Evolutionary conservation across 2,113 vertebrate species (phyloP), one percentile per base, ranked within the genome.

Genomic region (Pseudopipra pipra): DNA sequence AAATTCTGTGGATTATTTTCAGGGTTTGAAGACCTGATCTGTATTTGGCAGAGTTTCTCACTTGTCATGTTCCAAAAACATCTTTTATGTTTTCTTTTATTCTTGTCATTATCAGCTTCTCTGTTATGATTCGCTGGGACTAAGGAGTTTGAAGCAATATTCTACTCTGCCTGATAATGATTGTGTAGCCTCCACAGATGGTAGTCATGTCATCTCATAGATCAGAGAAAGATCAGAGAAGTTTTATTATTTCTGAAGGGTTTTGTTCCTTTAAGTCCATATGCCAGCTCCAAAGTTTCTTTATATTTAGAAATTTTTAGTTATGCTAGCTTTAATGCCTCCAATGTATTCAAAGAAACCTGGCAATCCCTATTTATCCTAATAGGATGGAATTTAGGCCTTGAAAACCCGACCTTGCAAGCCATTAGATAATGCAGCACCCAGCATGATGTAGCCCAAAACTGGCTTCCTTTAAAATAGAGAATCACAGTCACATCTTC

Each of bases 61-160:
- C 49, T n/a, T 87, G 72, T 52, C 37, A 8, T 65, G 35, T 71
- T 95, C 33, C 95, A 88, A 84, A 87, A 91, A 49, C 14, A 4
- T 31, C 35, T 93, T 97, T 94, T 92, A 82, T 91, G 46, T 91
- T 95, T 97, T 96, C 77, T 96, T 95, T 95, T 81, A 63, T 89
- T 46, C 12, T 93, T 83, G 31, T 62, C 61, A 71, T 89, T 95
- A 96, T 91, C 91, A 94, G 35, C 68, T 89, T 95, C 97, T 97
- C 65, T 19, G 4, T 87, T 62, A 85, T 73, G 65, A 96, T 94
- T 95, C 46, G 75, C 33, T 93, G 41, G 23, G 27, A 61, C 85
- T 95, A 82, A 66, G 66, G 31, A 78, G 12, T 14, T 71, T 80
- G 37, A n/a, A 86, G 25, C 43, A 73, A 30, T 82, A 61, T 37